These are phyloP conservation scores for Choristoneura fumiferana DNA, from an alignment of 1,140 invertebrate genomes.

Conservation along the genomic window DNA sequence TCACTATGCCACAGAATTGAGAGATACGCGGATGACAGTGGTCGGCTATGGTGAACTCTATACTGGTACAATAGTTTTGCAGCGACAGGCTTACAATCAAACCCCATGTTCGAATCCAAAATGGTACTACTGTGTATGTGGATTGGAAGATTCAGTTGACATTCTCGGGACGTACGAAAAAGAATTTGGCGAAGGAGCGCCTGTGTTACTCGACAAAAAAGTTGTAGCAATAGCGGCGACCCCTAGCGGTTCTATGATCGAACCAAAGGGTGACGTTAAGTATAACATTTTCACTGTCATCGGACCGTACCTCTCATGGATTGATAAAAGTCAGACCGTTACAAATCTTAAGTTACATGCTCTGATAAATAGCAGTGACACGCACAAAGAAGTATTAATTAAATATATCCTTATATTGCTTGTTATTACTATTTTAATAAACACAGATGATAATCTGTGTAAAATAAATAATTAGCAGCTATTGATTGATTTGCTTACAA, in stretches of 20 bases:
- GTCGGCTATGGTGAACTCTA: constrained; percentile 43
- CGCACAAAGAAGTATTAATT: too few relatives aligned
- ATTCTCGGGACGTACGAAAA: constrained; percentile 29
- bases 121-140: constrained; percentile 62
- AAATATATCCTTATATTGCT: neutral
- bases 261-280: constrained; percentile 24
- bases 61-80: constrained; percentile 33
- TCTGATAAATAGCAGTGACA: too few relatives aligned
- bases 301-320: constrained; percentile 48
- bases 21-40: constrained; percentile 34
- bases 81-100: constrained; percentile 44
- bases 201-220: constrained; percentile 40
- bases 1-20: constrained; percentile 42
- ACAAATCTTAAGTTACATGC: too few relatives aligned
- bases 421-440: neutral
- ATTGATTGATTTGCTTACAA: constrained; percentile 3
- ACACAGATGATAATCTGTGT: neutral
- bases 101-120: constrained; percentile 49
- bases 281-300: constrained; percentile 56
- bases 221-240: constrained; percentile 43
- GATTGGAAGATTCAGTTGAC: constrained; percentile 37
- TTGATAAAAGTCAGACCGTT: constrained; percentile 31
- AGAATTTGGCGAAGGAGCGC: constrained; percentile 51
- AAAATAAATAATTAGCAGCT: neutral
- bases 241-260: constrained; percentile 35